A percentile compares a stretch with the other conserved stretches of the same genome.
Conservation (phyloP, 2,113 vertebrate species). For the Stomatorhinus ivindoensis region DNA sequence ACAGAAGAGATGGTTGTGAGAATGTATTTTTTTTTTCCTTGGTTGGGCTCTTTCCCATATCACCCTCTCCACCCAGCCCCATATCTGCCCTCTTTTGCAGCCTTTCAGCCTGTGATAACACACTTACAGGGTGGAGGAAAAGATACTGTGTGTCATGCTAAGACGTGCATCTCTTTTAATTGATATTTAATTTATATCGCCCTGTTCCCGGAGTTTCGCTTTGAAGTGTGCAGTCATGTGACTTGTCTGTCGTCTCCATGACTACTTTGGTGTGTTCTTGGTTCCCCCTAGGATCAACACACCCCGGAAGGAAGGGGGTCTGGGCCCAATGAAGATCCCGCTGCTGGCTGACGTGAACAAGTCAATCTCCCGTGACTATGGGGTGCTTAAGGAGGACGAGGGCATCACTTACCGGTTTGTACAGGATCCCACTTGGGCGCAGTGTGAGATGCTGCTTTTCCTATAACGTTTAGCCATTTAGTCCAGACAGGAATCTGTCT, state of each 20-base stretch:
- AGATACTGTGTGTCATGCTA: constrained; percentile 2
- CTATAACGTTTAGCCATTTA: not conserved
- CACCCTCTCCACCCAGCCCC: not conserved
- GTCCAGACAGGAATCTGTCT: not conserved
- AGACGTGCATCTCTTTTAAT: not conserved
- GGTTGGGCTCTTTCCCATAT: not conserved
- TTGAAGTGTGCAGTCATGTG: not conserved
- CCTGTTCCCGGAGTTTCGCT: not conserved
- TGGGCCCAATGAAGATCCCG: constrained; percentile 78
- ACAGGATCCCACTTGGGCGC: not conserved
- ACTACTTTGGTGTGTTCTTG: too few relatives aligned
- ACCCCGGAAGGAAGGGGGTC: constrained; percentile 76
- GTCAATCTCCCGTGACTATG: constrained; percentile 69
- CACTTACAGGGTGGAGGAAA: not conserved
- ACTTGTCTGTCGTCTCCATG: too few relatives aligned
- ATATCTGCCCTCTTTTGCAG: not conserved
- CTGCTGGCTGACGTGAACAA: constrained; percentile 74
- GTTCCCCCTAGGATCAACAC: constrained; percentile 72
- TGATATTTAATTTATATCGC: not conserved
- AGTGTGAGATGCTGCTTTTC: not conserved
- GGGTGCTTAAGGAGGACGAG: constrained; percentile 77
- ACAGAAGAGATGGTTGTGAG: not conserved
- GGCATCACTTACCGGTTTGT: constrained; percentile 72
- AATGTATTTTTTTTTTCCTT: not conserved
- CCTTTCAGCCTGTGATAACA: constrained; percentile 28